A percentile compares a stretch with the other conserved stretches of the same genome.
These are phyloP conservation scores for Zophobas morio DNA, from an alignment of 1,140 invertebrate genomes.

Conservation along the genomic window DNA sequence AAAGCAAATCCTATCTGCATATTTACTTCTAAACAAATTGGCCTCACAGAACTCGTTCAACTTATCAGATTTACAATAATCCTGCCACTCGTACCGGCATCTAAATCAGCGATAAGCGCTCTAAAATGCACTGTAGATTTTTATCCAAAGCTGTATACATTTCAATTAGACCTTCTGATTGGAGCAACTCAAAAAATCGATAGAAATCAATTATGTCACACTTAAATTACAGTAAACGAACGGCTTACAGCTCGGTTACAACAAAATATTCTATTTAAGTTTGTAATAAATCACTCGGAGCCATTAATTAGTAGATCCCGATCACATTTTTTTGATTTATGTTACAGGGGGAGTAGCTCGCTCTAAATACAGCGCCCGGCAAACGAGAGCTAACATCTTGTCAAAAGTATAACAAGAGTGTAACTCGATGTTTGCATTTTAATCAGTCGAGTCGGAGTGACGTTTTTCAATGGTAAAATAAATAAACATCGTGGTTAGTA, in stretches of 20 bases:
- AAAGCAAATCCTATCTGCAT: not conserved
- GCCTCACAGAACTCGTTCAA: slow-evolving; percentile 1
- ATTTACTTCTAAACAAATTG: slow-evolving; percentile 26
- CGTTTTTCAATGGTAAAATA: slow-evolving; percentile 28
- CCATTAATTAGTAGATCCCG: slow-evolving; percentile 27
- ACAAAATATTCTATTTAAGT: slow-evolving; percentile 36
- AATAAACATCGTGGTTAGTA: slow-evolving; percentile 21
- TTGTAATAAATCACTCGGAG: slow-evolving; percentile 17
- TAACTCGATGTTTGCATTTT: slow-evolving; percentile 18
- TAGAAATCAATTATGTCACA: slow-evolving; percentile 23
- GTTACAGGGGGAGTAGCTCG: not conserved
- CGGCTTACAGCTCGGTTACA: not conserved
- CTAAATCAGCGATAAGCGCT: slow-evolving; percentile 15
- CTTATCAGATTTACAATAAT: slow-evolving; percentile 13
- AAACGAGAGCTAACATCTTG: not conserved
- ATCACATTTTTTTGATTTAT: slow-evolving; percentile 30
- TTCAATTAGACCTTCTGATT: slow-evolving; percentile 21
- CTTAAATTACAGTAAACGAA: slow-evolving; percentile 8
- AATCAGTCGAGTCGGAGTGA: not conserved
- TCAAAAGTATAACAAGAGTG: not conserved
- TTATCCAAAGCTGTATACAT: slow-evolving; percentile 32
- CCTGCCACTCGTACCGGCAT: slow-evolving; percentile 2
- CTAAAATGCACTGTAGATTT: slow-evolving; percentile 34
- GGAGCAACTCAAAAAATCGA: slow-evolving; percentile 12
- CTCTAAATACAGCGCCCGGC: not conserved